Evolutionary conservation across 2,113 vertebrate genomes (phyloP), one percentile per base, ranked within the genome.

Genomic region (Sapayoa aenigma): DNA sequence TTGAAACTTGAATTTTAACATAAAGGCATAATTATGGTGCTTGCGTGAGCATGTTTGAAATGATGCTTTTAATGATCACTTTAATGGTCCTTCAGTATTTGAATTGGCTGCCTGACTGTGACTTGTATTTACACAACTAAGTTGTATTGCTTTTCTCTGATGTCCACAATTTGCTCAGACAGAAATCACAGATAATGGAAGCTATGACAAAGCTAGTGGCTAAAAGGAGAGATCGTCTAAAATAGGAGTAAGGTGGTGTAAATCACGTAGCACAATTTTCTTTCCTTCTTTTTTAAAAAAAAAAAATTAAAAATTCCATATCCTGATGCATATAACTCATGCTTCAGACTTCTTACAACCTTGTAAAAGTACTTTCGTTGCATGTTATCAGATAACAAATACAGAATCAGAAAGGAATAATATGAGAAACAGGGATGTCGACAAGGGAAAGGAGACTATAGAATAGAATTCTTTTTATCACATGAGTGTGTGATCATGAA

Each of bases 281-380:
- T 19, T 12, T 12, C 9, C 15, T 12, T 7, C 3, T 11, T 31
- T 63, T 56, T 21, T 9, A 12, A 56, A n/a, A 0, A 3, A 28
- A 60, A 72, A 85, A 59, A 7, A 31, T 25, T 71, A 42, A 23
- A 49, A 84, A 62, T 22, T 42, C 7, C 21, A 9, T 78, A 67
- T 35, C 8, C 9, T 77, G 28, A 46, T 80, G 12, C 15, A 24
- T 81, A 12, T 24, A 73, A 31, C 16, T 83, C 31, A 28, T 46
- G 33, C 15, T 67, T 74, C 69, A 81, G 17, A 33, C 7, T 66
- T 50, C 33, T 87, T 30, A 49, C 20, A 63, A 27, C 5, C 21
- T 66, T 73, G 84, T 59, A 50, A 44, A 72, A 75, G 23, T 65
- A 17, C 30, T 78, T 89, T 74, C 77, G 30, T 47, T 42, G 11